A percentile compares a stretch with the other conserved stretches of the same genome.
phyloP scores from a whole-genome alignment of 2,888 invertebrate species.

The Flabesymbios commensalis region DNA sequence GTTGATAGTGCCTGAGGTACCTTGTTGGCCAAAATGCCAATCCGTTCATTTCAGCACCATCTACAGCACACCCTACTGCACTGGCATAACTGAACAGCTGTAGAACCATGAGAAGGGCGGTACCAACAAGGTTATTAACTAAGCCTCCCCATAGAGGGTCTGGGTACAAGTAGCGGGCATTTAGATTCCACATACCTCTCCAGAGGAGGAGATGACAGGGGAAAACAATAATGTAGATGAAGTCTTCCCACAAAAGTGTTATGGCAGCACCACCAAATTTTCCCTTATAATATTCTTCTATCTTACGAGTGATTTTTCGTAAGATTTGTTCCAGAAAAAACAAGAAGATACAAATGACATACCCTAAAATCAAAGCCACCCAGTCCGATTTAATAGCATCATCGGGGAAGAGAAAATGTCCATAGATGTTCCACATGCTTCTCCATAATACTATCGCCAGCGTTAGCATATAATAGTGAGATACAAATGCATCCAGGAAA shows the following conservation, averaged over 20 bases:
- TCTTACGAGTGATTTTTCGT: background rate
- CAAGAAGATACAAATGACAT: background rate
- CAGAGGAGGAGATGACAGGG: constrained; percentile 13
- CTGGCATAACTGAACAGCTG: constrained; percentile 22
- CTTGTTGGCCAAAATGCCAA: constrained; percentile 5
- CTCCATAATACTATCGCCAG: constrained; percentile 22
- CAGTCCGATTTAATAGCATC: background rate
- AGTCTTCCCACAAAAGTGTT: constrained; percentile 20
- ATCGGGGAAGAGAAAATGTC: background rate
- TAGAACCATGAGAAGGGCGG: constrained; percentile 7
- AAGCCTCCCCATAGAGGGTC: constrained; percentile 22
- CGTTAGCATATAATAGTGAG: constrained; percentile 20
- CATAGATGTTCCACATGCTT: constrained; percentile 5
- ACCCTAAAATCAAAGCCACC: constrained; percentile 11
- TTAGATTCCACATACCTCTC: constrained; percentile 25
- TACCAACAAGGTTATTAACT: constrained; percentile 21
- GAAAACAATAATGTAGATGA: constrained; percentile 14
- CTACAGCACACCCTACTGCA: constrained; percentile 14
- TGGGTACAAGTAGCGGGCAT: constrained; percentile 13
- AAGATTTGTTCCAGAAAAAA: constrained; percentile 10
- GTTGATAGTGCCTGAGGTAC: constrained; percentile 9
- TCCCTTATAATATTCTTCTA: background rate
- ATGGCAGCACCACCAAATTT: background rate
- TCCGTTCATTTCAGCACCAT: background rate
- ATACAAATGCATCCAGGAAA: constrained; percentile 16